phyloP scores from a whole-genome alignment of 30 jellyfish, hydroid and myxozoan species.

The Haliclystus octoradiatus region DNA sequence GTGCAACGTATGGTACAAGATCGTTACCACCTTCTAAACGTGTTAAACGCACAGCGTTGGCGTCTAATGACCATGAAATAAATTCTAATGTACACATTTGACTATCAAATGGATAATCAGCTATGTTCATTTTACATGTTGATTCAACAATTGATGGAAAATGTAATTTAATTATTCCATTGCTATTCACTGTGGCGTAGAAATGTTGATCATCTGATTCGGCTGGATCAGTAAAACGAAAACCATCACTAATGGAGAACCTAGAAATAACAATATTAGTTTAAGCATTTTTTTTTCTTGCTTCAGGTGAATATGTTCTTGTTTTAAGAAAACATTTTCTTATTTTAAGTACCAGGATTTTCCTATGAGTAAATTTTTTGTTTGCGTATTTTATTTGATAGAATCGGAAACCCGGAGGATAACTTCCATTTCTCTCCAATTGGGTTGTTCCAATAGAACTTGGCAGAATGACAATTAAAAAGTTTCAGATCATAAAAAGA shows the following conservation, averaged over 20 bases:
- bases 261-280: slow-evolving; percentile 3
- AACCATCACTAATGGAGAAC: slow-evolving; percentile 29
- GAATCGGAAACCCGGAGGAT: no score
- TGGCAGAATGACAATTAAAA: no score
- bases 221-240: slow-evolving; percentile 33
- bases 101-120: slow-evolving; percentile 65
- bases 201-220: slow-evolving; percentile 45
- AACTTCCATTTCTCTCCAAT: no score
- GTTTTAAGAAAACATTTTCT: background rate
- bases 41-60: background rate
- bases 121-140: slow-evolving; percentile 34
- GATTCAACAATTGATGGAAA: slow-evolving; percentile 48
- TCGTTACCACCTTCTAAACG: background rate
- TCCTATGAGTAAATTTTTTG: no score
- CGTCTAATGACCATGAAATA: slow-evolving; percentile 55
- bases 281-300: no score
- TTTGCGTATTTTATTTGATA: no score
- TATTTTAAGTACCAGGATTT: background rate
- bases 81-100: slow-evolving; percentile 32
- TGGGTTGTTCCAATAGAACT: no score
- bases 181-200: slow-evolving; percentile 21
- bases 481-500: no score
- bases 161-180: slow-evolving; percentile 24
- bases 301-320: background rate
- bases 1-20: slow-evolving; percentile 1